Base-by-base conservation (phyloP, 2,797 vertebrate genomes). In the Zenarchopterus dispar region DNA sequence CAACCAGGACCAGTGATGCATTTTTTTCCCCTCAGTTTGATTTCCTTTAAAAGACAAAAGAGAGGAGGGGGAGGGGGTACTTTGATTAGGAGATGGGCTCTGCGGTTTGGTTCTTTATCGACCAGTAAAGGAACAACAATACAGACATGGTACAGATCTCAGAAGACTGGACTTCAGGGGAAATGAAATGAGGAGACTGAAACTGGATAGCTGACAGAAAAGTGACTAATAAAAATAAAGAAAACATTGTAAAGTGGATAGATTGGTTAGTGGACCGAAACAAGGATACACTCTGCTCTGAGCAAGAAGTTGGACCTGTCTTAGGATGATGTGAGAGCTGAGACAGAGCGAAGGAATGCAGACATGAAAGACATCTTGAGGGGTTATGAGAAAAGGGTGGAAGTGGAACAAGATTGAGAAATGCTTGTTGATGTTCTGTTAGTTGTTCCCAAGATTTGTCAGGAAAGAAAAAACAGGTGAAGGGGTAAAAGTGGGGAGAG, bases 1-100 rank as follows among this genome's bases (percentile, higher is more conserved):
- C 92, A 93, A 91, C 91, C 50, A n/a, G 56, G 53, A 78, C 76
- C 73, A 76, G 83, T 69, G 64, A 78, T 88, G 85, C 65, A 68
- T 83, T 85, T 81, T 62, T 74, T 3, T 11, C 19, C 45, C 21
- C 63, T 81, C 75, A 70, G 73, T 88, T 88, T 84, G 70, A 84
- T 85, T 91, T 78, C 58, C 70, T 85, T 83, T 72, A 84, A 84
- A 81, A 67, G 69, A 80, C 48, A 61, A 62, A 78, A 80, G 68
- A 68, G 45, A 61, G 67, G 47, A 84, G 13, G 33, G 33, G 33
- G 80, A 80, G 43, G 22, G 41, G 56, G 52, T 56, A 78, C 68
- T 83, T 84, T 89, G 78, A 87, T 87, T 81, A 74, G 67, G 69
- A 67, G 64, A 73, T 62, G 62, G 52, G 46, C 62, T 43, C 36